Conservation (phyloP, 2,888 invertebrate genomes). For the Epsilonema sp. region DNA sequence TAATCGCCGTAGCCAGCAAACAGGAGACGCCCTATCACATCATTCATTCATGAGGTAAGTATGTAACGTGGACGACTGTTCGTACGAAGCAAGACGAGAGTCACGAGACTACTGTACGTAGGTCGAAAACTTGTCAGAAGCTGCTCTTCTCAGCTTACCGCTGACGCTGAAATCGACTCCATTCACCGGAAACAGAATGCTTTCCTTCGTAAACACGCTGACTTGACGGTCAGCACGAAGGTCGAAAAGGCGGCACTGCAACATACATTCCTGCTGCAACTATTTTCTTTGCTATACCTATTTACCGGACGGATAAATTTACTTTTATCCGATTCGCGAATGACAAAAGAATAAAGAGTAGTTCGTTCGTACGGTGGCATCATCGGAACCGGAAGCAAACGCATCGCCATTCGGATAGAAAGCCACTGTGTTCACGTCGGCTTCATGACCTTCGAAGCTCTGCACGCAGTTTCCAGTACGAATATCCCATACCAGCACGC, state of each 20-base stretch:
- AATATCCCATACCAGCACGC: slow-evolving; percentile 97
- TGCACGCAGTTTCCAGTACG: slow-evolving; percentile 91
- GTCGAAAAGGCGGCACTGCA: slow-evolving; percentile 79
- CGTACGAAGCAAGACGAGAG: too few species aligned
- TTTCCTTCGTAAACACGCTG: slow-evolving; percentile 81
- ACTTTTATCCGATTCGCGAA: too few species aligned
- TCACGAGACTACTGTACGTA: too few species aligned
- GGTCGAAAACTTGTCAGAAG: too few species aligned
- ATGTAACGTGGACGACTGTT: too few species aligned
- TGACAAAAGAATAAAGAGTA: too few species aligned
- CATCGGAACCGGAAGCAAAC: slow-evolving; percentile 93
- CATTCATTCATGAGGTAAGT: too few species aligned
- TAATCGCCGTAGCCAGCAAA: slow-evolving; percentile 98
- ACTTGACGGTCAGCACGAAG: slow-evolving; percentile 92
- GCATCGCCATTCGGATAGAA: slow-evolving; percentile 99
- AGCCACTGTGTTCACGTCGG: slow-evolving; percentile 89
- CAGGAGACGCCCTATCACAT: slow-evolving; percentile 59
- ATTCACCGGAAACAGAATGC: slow-evolving; percentile 89
- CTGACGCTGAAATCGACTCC: slow-evolving; percentile 92
- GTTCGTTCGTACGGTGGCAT: slow-evolving; percentile 55
- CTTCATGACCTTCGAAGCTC: slow-evolving; percentile 92
- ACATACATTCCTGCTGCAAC: too few species aligned
- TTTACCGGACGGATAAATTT: too few species aligned
- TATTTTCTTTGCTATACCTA: too few species aligned
- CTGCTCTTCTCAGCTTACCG: slow-evolving; percentile 44